phyloP scores from a whole-genome alignment of 1,140 invertebrate species.

The Bombyx mandarina region DNA sequence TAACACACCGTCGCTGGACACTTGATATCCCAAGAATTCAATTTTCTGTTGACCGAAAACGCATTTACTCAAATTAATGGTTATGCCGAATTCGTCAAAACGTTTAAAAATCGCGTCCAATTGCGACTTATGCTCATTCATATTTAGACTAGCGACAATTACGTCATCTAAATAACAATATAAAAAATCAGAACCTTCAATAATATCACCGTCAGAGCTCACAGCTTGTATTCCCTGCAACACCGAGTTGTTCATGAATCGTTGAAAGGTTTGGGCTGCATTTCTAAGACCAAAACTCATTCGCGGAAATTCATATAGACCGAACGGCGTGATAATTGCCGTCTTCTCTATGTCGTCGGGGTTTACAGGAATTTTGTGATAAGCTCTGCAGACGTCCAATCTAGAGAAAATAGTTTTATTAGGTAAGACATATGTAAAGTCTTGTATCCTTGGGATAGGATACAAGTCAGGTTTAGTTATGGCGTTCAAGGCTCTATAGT shows the following conservation, averaged over 20 bases:
- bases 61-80: too few species aligned
- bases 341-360: conserved; percentile 7
- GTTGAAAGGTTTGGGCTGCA: conserved; percentile 1
- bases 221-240: neutral
- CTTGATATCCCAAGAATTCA: too few species aligned
- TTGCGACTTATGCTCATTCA: too few species aligned
- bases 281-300: neutral
- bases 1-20: too few species aligned
- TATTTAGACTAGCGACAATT: neutral
- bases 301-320: neutral
- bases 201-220: too few species aligned
- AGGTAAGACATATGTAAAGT: too few species aligned
- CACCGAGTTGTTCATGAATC: neutral
- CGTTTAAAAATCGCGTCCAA: too few species aligned
- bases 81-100: too few species aligned
- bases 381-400: conserved; percentile 4
- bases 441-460: neutral
- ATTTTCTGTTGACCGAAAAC: too few species aligned
- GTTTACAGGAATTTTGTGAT: conserved; percentile 2
- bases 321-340: too few species aligned
- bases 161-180: neutral
- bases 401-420: too few species aligned
- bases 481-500: conserved; percentile 11
- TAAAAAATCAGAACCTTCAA: neutral
- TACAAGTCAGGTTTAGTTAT: conserved; percentile 13